Percentiles rank a stretch among this genome's conserved stretches.
phyloP scores from a whole-genome alignment of 2,113 vertebrate species.

The Tapirus terrestris region DNA sequence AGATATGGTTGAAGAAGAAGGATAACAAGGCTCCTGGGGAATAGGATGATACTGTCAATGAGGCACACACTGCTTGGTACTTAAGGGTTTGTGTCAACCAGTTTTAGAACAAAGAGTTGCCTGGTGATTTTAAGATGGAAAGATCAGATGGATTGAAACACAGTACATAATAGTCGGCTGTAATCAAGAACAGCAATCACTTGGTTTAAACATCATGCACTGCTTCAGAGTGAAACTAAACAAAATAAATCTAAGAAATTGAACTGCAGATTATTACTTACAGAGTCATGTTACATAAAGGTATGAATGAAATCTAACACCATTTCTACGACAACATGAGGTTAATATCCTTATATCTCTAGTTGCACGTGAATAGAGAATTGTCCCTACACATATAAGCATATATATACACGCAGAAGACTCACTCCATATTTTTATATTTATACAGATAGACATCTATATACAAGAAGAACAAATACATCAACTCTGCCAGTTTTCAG shows the following conservation, averaged over 20 bases:
- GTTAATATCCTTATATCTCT: background rate
- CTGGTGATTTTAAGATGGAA: slow-evolving; percentile 33
- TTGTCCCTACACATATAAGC: background rate
- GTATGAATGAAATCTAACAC: background rate
- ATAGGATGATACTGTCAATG: background rate
- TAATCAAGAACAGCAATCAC: background rate
- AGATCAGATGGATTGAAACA: slow-evolving; percentile 24
- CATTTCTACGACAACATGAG: background rate
- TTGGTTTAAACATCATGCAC: background rate
- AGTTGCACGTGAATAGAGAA: background rate
- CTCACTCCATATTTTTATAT: background rate
- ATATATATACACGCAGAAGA: background rate
- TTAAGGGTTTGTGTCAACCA: background rate
- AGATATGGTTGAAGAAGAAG: slow-evolving; percentile 30
- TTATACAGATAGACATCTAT: background rate
- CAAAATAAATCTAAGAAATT: background rate
- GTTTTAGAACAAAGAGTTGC: background rate
- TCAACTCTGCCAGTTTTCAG: background rate
- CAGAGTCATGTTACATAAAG: background rate
- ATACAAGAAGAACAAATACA: background rate
- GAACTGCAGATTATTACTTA: background rate
- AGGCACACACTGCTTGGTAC: background rate
- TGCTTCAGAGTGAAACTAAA: background rate
- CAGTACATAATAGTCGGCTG: background rate
- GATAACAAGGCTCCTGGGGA: slow-evolving; percentile 47